Percentiles rank a stretch among this genome's conserved stretches.
phyloP scores from a whole-genome alignment of 2,888 invertebrate genomes.

The Limnephilus rhombicus region DNA sequence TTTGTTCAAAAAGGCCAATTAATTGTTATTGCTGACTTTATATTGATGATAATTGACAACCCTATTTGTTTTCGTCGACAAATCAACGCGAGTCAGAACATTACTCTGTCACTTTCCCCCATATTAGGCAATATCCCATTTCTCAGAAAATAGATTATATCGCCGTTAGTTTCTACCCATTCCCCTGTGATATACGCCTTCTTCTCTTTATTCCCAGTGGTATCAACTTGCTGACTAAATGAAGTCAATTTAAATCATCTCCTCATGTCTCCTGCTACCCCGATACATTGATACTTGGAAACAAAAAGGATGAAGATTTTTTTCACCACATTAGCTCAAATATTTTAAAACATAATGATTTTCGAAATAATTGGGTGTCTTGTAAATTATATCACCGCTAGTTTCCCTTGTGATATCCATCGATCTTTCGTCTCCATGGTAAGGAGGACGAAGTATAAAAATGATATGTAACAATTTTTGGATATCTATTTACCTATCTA shows the following conservation, averaged over 20 bases:
- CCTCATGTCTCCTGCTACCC: conserved; percentile 34
- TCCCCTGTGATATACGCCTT: conserved; percentile 5
- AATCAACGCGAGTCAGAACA: conserved; percentile 56
- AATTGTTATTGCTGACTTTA: no score
- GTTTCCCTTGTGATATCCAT: no score
- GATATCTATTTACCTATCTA: no score
- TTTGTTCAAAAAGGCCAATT: background rate
- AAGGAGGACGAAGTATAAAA: no score
- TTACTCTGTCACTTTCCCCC: conserved; percentile 58
- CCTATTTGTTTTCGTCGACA: conserved; percentile 27
- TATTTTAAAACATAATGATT: no score
- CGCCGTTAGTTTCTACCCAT: background rate
- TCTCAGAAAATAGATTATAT: conserved; percentile 60
- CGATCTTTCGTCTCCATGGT: no score
- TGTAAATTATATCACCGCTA: no score
- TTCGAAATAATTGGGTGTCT: no score
- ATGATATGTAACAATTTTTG: no score
- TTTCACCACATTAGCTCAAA: background rate
- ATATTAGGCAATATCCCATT: conserved; percentile 55
- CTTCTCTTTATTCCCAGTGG: conserved; percentile 31
- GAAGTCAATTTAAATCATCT: conserved; percentile 43
- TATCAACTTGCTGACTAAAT: conserved; percentile 50
- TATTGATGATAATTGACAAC: background rate
- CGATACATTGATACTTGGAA: background rate
- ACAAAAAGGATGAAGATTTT: background rate